A percentile compares a stretch with the other conserved stretches of the same genome.
Evolutionary conservation across 2,888 invertebrate species (phyloP).

Genomic region (Drosophila incognita): DNA sequence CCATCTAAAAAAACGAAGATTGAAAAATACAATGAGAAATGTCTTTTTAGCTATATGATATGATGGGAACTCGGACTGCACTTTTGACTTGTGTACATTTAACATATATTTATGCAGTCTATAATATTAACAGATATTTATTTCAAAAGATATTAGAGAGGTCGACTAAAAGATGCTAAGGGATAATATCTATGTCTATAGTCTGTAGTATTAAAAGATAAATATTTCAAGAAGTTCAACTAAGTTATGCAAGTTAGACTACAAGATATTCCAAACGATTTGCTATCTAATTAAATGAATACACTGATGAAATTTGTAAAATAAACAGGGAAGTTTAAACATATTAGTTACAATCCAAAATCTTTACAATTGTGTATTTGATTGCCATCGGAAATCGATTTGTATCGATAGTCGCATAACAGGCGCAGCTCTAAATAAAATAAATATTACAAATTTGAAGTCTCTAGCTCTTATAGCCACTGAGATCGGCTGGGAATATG

Average conservation of each 20-base stretch:
- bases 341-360: not conserved
- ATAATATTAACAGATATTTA: not conserved
- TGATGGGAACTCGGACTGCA: not conserved
- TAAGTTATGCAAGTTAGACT: not conserved
- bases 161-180: not conserved
- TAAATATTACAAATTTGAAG: not conserved
- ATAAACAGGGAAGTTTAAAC: not conserved
- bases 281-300: not conserved
- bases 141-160: not conserved
- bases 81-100: not conserved
- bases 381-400: not conserved
- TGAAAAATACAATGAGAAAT: not conserved
- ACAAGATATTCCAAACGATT: not conserved
- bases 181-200: rapidly evolving
- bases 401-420: not conserved
- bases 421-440: not conserved
- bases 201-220: not conserved
- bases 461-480: not conserved
- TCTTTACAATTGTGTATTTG: not conserved
- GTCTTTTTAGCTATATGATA: not conserved
- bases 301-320: not conserved
- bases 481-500: not conserved
- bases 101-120: not conserved
- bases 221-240: not conserved
- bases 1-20: not conserved